Percentiles rank a stretch among this genome's conserved stretches.
These are phyloP conservation scores for Toxotes chatareus DNA, from an alignment of 2,113 vertebrate species.

Conservation along the genomic window DNA sequence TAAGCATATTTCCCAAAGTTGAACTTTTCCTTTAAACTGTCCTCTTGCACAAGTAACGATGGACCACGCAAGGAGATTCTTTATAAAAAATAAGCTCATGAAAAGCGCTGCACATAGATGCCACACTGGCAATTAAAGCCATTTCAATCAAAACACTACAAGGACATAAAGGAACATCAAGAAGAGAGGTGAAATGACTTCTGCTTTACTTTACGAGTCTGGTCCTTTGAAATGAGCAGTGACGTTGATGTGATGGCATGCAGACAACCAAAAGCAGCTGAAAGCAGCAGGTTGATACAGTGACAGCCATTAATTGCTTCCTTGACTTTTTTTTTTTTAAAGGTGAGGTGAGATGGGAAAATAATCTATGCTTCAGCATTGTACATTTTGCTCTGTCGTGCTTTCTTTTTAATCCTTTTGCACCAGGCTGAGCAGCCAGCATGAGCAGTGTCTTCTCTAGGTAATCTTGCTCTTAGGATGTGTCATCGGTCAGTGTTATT, in stretches of 20 bases:
- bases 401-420: slow-evolving; percentile 22
- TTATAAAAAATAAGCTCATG: neutral
- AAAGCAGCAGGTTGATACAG: no score
- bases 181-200: neutral
- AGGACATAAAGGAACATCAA: slow-evolving; percentile 27
- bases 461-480: slow-evolving; percentile 37
- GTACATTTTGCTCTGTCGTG: neutral
- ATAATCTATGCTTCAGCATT: slow-evolving; percentile 6
- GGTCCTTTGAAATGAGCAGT: no score
- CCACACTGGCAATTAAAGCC: slow-evolving; percentile 4
- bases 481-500: slow-evolving; percentile 59
- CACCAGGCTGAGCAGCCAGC: slow-evolving; percentile 18
- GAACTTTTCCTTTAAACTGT: slow-evolving; percentile 7
- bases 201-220: no score
- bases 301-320: neutral
- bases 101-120: neutral
- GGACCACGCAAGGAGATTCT: neutral
- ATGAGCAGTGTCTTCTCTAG: slow-evolving; percentile 24
- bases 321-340: slow-evolving; percentile 29
- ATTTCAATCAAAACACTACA: slow-evolving; percentile 19
- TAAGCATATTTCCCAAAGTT: neutral
- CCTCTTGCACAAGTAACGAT: neutral
- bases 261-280: no score
- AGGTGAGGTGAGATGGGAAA: slow-evolving; percentile 43
- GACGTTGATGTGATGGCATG: no score